Percentiles rank a stretch among this genome's conserved stretches.
Conservation (phyloP, 1,140 invertebrate species). For the Delia radicum region DNA sequence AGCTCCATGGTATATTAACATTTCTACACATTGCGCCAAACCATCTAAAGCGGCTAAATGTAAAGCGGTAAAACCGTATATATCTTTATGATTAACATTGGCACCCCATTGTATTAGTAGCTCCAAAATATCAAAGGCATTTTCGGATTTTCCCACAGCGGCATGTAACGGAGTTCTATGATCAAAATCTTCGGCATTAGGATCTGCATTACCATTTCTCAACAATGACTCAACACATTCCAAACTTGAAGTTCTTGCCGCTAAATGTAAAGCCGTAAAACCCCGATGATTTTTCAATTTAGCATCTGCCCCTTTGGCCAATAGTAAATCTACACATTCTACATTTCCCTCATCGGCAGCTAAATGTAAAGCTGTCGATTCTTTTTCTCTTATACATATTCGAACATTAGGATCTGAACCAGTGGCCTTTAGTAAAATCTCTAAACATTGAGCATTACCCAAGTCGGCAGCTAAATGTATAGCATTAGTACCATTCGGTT, state of each 20-base stretch:
- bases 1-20: conserved; percentile 79
- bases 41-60: conserved; percentile 85
- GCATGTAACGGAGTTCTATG: conserved; percentile 75
- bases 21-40: conserved; percentile 78
- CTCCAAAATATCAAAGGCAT: conserved; percentile 75
- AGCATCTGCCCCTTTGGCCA: conserved; percentile 71
- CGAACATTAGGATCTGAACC: conserved; percentile 63
- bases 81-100: conserved; percentile 81
- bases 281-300: conserved; percentile 71
- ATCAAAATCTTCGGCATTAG: conserved; percentile 75
- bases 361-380: conserved; percentile 76
- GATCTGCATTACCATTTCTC: conserved; percentile 69
- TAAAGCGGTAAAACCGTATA: conserved; percentile 85
- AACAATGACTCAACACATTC: conserved; percentile 76
- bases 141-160: conserved; percentile 72
- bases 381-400: conserved; percentile 67
- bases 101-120: conserved; percentile 74
- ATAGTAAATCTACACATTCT: conserved; percentile 70
- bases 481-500: conserved; percentile 71
- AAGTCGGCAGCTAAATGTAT: conserved; percentile 76
- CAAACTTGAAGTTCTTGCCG: conserved; percentile 71
- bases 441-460: conserved; percentile 69
- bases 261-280: conserved; percentile 77
- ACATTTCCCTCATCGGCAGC: conserved; percentile 76
- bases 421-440: conserved; percentile 67